These are phyloP conservation scores for Leptopilina myrica DNA, from an alignment of 2,888 invertebrate species.

Conservation along the genomic window DNA sequence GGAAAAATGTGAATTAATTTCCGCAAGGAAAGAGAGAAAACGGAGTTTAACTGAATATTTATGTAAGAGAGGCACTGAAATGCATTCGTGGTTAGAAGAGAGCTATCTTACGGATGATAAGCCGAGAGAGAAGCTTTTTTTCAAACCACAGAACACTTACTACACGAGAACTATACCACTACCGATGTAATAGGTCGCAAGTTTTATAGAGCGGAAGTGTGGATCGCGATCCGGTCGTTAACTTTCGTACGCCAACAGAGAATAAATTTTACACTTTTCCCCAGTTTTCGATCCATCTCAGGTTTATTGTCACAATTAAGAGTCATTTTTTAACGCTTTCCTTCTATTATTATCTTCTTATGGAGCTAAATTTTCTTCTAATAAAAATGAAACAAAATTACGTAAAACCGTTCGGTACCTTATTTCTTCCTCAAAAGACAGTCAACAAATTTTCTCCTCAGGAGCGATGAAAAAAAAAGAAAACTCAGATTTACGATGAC, in stretches of 20 bases:
- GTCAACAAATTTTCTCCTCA: too few relatives aligned
- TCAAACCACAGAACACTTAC: conserved; percentile 27
- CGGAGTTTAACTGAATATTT: conserved; percentile 3
- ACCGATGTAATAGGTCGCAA: conserved; percentile 29
- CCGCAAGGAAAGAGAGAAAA: background rate
- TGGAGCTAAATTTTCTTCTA: background rate
- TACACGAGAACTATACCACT: conserved; percentile 3
- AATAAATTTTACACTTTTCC: conserved; percentile 20
- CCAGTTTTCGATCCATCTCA: background rate
- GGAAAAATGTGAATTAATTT: background rate
- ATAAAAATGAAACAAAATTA: background rate
- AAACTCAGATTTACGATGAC: too few relatives aligned
- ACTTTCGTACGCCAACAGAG: conserved; percentile 28
- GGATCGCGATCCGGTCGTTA: conserved; percentile 40
- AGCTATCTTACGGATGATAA: conserved; percentile 27
- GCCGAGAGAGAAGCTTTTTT: conserved; percentile 23
- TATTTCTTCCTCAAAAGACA: too few relatives aligned
- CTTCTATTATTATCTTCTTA: background rate
- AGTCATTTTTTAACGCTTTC: conserved; percentile 8
- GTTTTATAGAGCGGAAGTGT: conserved; percentile 39
- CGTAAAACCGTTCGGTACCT: background rate
- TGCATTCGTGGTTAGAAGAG: background rate
- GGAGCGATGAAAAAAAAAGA: too few relatives aligned
- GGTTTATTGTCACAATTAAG: conserved; percentile 12
- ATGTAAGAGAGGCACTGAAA: background rate